These are phyloP conservation scores for Glyphotaelius pellucidus DNA, from an alignment of 2,888 invertebrate genomes.

Conservation along the genomic window DNA sequence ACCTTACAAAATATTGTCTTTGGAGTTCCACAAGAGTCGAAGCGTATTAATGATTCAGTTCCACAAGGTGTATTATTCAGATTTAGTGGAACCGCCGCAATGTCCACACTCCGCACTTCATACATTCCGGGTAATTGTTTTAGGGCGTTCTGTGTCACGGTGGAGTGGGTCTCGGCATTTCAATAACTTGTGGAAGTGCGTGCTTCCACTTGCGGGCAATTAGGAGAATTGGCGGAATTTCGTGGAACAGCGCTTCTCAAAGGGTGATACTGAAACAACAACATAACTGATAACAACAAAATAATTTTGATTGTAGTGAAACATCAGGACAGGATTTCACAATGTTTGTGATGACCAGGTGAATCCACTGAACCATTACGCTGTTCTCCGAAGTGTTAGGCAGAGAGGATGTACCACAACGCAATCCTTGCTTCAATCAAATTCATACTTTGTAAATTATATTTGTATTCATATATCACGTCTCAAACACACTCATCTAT, in stretches of 20 bases:
- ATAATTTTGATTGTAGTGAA: not conserved
- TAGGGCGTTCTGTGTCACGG: slow-evolving; percentile 42
- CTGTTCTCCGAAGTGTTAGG: too few relatives aligned
- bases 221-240: slow-evolving; percentile 7
- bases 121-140: slow-evolving; percentile 27
- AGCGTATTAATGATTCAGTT: not conserved
- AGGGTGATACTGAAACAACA: too few relatives aligned
- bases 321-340: not conserved
- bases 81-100: slow-evolving; percentile 22
- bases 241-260: slow-evolving; percentile 3
- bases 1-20: not conserved
- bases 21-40: not conserved
- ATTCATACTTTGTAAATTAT: too few relatives aligned
- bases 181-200: slow-evolving; percentile 46
- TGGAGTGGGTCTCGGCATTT: slow-evolving; percentile 35
- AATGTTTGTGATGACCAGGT: not conserved
- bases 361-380: too few relatives aligned
- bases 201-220: slow-evolving; percentile 45
- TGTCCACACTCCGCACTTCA: slow-evolving; percentile 6
- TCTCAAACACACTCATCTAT: too few relatives aligned
- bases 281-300: not conserved
- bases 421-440: too few relatives aligned
- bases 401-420: too few relatives aligned
- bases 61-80: not conserved
- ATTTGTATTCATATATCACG: too few relatives aligned